Base-by-base conservation (phyloP, 2,797 vertebrate species). In the Diplodus puntazzo region DNA sequence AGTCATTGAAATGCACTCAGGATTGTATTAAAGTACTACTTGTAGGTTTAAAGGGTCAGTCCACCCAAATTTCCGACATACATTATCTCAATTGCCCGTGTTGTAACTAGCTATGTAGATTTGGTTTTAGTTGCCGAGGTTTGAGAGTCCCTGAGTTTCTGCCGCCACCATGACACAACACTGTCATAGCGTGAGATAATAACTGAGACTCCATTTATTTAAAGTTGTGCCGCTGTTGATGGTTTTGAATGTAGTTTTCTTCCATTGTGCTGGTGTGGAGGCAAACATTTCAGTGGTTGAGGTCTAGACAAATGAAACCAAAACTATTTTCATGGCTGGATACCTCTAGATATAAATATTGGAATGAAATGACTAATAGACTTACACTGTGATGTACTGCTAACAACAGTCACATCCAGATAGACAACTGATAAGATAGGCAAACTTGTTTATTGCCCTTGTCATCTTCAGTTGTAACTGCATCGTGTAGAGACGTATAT, bases 41-140 rank as follows among this genome's bases (percentile, higher is more conserved):
- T 57, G 23, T 34, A 16, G 10, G 21, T 68, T 53, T 68, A 30
- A 80, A 50, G 16, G 30, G 13, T 74, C 39, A 57, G 20, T 70
- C 53, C 52, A 54, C 20, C 16, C 11, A 69, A 66, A 71, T n/a
- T 45, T 73, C 42, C 46, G 34, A 6, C 39, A 43, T n/a, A 69
- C 42, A 63, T 50, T 17, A 68, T 65, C 50, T 66, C 45, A 70
- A 23, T 60, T 69, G 21, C 52, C 13, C 54, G 57, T 67, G 20
- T 46, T 57, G 48, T 54, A 69, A 72, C 52, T 3, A 27, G 50
- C 43, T 34, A 34, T 9, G 34, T 7, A 34, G 10, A 39, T 39
- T 39, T 39, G 39, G 39, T 11, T 11, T 39, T 39, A 11, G 39
- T 39, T 39, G 39, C 39, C 39, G 9, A 39, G 39, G 9, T 39